These are phyloP conservation scores for Corythaeola cristata DNA, from an alignment of 2,113 vertebrate species.

Conservation along the genomic window DNA sequence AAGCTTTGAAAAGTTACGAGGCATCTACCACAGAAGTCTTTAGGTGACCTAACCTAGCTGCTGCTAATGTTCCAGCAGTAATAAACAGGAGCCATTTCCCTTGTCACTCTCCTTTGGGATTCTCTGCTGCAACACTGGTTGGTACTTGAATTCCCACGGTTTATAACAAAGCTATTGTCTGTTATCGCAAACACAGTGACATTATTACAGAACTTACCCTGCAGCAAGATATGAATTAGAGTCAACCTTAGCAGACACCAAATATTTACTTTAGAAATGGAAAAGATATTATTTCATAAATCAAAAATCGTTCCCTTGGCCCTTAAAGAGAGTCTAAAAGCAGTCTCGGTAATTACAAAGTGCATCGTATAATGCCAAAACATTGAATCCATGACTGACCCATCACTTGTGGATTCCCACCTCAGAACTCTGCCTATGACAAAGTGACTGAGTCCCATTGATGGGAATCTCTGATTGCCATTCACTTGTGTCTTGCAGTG, in stretches of 20 bases:
- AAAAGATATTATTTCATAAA: conserved; percentile 74
- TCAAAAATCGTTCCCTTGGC: conserved; percentile 59
- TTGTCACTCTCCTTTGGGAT: conserved; percentile 1
- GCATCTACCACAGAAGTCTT: not conserved
- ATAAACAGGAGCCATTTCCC: conserved; percentile 22
- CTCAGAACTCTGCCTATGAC: not conserved
- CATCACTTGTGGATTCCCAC: not conserved
- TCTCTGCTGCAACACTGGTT: not conserved
- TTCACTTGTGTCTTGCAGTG: not conserved
- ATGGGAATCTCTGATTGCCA: not conserved
- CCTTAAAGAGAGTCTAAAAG: conserved; percentile 36
- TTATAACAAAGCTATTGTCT: conserved; percentile 53
- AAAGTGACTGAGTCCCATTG: not conserved
- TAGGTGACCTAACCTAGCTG: conserved; percentile 3
- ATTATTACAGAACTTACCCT: conserved; percentile 52
- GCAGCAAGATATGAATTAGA: conserved; percentile 65
- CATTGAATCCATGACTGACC: not conserved
- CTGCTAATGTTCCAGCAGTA: conserved; percentile 3
- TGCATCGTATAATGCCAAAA: not conserved
- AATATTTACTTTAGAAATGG: conserved; percentile 64
- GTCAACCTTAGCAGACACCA: conserved; percentile 26
- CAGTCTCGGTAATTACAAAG: not conserved
- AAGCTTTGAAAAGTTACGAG: conserved; percentile 15
- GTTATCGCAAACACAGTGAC: conserved; percentile 30
- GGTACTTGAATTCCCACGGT: conserved; percentile 22